A percentile compares a stretch with the other conserved stretches of the same genome.
These are phyloP conservation scores for Cataglyphis albicans DNA, from an alignment of 2,888 invertebrate species.

Conservation along the genomic window DNA sequence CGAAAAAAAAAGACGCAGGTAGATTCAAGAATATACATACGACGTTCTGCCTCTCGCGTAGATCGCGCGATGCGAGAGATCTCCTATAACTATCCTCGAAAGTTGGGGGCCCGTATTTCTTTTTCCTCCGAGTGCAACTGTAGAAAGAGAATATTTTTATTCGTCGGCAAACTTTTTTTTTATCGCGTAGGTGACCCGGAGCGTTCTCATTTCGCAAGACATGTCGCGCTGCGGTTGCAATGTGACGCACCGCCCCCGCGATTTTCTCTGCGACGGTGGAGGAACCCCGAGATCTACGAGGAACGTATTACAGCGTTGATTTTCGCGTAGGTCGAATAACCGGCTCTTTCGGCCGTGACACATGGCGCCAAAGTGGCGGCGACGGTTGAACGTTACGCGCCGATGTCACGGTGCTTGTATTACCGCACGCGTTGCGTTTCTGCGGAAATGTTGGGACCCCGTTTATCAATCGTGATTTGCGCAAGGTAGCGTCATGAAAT, in stretches of 20 bases:
- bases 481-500: conserved; percentile 66
- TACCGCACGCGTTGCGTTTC: conserved; percentile 65
- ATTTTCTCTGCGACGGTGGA: conserved; percentile 68
- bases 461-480: conserved; percentile 65
- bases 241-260: conserved; percentile 73
- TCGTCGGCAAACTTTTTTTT: conserved; percentile 24
- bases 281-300: conserved; percentile 67
- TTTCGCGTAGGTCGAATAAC: conserved; percentile 77
- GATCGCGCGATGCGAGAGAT: conserved; percentile 64
- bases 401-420: conserved; percentile 70
- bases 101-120: not conserved
- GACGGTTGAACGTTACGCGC: conserved; percentile 73
- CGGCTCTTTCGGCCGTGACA: conserved; percentile 67
- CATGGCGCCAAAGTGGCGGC: conserved; percentile 80
- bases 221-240: conserved; percentile 58
- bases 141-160: conserved; percentile 46
- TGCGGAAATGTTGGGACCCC: conserved; percentile 56
- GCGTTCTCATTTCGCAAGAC: conserved; percentile 71
- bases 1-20: conserved; percentile 71
- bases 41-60: conserved; percentile 63
- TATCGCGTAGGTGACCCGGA: conserved; percentile 66
- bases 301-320: conserved; percentile 70
- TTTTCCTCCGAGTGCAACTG: not conserved
- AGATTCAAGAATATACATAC: conserved; percentile 65
- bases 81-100: conserved; percentile 40